Evolutionary conservation across 2,888 invertebrate species (phyloP).

Genomic region (Watsonalla cultraria): DNA sequence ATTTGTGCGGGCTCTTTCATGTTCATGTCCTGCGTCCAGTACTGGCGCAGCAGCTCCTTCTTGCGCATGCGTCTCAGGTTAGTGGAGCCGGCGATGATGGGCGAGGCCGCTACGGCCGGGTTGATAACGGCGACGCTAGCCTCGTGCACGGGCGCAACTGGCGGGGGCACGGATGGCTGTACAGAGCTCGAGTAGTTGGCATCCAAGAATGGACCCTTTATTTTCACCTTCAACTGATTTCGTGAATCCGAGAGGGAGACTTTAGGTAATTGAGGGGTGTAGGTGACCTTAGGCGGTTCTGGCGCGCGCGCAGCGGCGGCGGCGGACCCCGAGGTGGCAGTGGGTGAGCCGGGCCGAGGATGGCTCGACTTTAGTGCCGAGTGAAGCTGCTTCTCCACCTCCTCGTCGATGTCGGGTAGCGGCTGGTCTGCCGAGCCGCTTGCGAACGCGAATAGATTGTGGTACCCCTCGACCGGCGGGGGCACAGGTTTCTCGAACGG

Average conservation of each 20-base stretch:
- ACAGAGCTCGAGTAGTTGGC: slow-evolving; percentile 83
- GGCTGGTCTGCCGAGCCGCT: slow-evolving; percentile 84
- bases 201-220: slow-evolving; percentile 92
- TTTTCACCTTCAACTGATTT: slow-evolving; percentile 93
- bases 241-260: slow-evolving; percentile 88
- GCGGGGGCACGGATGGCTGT: slow-evolving; percentile 75
- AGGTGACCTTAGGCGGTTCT: slow-evolving; percentile 40
- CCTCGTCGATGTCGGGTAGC: slow-evolving; percentile 87
- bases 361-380: slow-evolving; percentile 81
- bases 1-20: slow-evolving; percentile 85
- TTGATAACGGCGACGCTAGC: slow-evolving; percentile 53
- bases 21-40: slow-evolving; percentile 91
- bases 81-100: slow-evolving; percentile 81
- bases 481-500: slow-evolving; percentile 79
- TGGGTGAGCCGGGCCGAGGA: slow-evolving; percentile 50
- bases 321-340: slow-evolving; percentile 26
- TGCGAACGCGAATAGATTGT: slow-evolving; percentile 83
- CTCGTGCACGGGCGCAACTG: slow-evolving; percentile 55
- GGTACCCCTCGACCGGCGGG: slow-evolving; percentile 78
- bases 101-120: slow-evolving; percentile 60
- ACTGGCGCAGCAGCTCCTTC: slow-evolving; percentile 89
- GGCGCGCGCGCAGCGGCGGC: slow-evolving; percentile 23
- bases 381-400: slow-evolving; percentile 87
- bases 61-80: slow-evolving; percentile 92
- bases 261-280: slow-evolving; percentile 74